Conservation (phyloP, 2,888 invertebrate species). For the Itoplectis maculator region DNA sequence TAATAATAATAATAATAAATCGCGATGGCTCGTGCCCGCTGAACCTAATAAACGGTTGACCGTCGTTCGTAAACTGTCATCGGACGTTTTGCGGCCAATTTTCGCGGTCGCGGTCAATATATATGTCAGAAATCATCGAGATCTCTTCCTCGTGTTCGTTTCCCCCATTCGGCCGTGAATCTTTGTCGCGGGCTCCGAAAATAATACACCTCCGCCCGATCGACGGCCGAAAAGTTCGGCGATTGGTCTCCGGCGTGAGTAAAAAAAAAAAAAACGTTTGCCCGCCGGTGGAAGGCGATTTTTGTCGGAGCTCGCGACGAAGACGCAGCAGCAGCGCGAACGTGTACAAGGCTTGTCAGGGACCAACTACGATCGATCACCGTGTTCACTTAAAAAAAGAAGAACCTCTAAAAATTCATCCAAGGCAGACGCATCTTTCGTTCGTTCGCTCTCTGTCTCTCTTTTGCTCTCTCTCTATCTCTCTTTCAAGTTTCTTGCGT, state of each 20-base stretch:
- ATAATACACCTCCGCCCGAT: conserved; percentile 32
- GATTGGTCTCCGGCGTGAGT: conserved; percentile 6
- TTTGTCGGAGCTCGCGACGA: conserved; percentile 46
- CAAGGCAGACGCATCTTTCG: conserved; percentile 64
- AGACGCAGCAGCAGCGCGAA: conserved; percentile 17
- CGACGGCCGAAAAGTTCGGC: conserved; percentile 41
- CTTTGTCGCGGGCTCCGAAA: conserved; percentile 44
- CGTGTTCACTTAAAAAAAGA: conserved; percentile 57
- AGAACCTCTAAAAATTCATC: conserved; percentile 51
- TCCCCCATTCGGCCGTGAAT: conserved; percentile 49
- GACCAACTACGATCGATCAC: conserved; percentile 54
- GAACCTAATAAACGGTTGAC: conserved; percentile 62
- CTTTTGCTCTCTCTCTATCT: conserved; percentile 30
- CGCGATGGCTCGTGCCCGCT: conserved; percentile 60
- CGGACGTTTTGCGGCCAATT: conserved; percentile 21
- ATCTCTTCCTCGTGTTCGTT: conserved; percentile 49
- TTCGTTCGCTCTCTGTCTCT: conserved; percentile 44
- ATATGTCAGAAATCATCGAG: conserved; percentile 54
- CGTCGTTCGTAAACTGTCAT: conserved; percentile 51
- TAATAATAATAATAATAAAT: conserved; percentile 60
- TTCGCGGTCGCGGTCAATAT: conserved; percentile 14
- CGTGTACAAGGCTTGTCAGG: conserved; percentile 25
- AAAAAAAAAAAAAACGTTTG: conserved; percentile 15
- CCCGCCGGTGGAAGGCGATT: neutral
- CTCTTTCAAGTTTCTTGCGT: conserved; percentile 4